A percentile compares a stretch with the other conserved stretches of the same genome.
Conservation (phyloP, 2,113 vertebrate genomes). For the Dipodomys ordii region DNA sequence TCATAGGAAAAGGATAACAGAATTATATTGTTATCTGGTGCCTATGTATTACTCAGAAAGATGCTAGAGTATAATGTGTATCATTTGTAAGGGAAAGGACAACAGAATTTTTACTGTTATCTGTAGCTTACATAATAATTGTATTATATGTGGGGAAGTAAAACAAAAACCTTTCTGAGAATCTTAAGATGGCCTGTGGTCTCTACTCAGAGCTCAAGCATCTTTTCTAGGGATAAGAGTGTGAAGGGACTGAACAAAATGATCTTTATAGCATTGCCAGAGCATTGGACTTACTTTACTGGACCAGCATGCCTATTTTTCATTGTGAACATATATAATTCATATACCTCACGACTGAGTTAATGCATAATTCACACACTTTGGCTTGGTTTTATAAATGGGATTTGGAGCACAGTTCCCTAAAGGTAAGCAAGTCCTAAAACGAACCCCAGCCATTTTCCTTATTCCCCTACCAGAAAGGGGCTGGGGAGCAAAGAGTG, state of each 20-base stretch:
- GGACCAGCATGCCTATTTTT: slow-evolving; percentile 63
- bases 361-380: slow-evolving; percentile 76
- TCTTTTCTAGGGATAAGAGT: background rate
- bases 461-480: background rate
- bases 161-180: background rate
- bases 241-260: slow-evolving; percentile 54
- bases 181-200: background rate
- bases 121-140: background rate
- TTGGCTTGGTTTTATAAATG: slow-evolving; percentile 75
- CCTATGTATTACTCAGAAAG: background rate
- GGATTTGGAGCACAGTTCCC: slow-evolving; percentile 60
- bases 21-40: background rate
- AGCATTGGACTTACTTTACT: slow-evolving; percentile 63
- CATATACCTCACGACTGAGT: slow-evolving; percentile 70
- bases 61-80: background rate
- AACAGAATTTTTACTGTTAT: background rate
- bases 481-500: too few relatives aligned
- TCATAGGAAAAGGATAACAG: background rate
- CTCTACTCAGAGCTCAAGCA: background rate
- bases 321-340: slow-evolving; percentile 76
- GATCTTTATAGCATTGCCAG: slow-evolving; percentile 26
- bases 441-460: slow-evolving; percentile 53
- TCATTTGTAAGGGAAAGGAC: background rate
- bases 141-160: background rate
- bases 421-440: slow-evolving; percentile 61